phyloP scores from a whole-genome alignment of 2,888 invertebrate species.

The Netelia fuscicornis region DNA sequence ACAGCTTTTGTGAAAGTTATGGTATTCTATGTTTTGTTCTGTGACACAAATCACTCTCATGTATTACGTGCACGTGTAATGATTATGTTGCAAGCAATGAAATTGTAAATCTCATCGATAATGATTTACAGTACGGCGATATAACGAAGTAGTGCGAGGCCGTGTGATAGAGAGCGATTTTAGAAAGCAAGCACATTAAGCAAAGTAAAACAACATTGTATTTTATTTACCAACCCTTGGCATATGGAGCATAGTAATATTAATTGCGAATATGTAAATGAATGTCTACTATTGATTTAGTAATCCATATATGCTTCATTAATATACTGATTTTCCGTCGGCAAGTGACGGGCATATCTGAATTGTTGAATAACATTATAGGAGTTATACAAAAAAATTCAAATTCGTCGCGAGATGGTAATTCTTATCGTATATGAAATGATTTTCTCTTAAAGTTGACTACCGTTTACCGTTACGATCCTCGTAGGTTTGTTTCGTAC shows the following conservation, averaged over 20 bases:
- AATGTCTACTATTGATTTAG: neutral
- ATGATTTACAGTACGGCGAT: slow-evolving; percentile 36
- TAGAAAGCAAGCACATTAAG: slow-evolving; percentile 64
- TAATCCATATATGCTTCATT: slow-evolving; percentile 2
- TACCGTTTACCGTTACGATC: neutral
- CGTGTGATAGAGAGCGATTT: slow-evolving; percentile 57
- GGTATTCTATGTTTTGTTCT: slow-evolving; percentile 22
- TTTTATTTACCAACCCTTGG: slow-evolving; percentile 3
- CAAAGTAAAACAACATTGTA: slow-evolving; percentile 39
- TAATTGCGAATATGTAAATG: neutral
- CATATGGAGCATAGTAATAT: neutral
- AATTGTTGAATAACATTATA: neutral
- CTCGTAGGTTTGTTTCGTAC: neutral
- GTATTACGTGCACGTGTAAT: slow-evolving; percentile 34
- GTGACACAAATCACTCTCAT: slow-evolving; percentile 2
- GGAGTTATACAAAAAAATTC: neutral
- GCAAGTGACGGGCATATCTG: slow-evolving; percentile 1
- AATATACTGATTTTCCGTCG: slow-evolving; percentile 11
- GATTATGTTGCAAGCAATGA: slow-evolving; percentile 49
- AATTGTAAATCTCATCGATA: slow-evolving; percentile 20
- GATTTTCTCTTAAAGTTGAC: neutral
- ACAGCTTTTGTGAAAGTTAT: neutral
- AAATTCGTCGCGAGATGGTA: neutral
- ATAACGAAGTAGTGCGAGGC: slow-evolving; percentile 42
- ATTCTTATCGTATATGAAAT: slow-evolving; percentile 2